Percentiles rank a stretch among this genome's conserved stretches.
phyloP scores from a whole-genome alignment of 1,140 invertebrate species.

The Drosophila athabasca region DNA sequence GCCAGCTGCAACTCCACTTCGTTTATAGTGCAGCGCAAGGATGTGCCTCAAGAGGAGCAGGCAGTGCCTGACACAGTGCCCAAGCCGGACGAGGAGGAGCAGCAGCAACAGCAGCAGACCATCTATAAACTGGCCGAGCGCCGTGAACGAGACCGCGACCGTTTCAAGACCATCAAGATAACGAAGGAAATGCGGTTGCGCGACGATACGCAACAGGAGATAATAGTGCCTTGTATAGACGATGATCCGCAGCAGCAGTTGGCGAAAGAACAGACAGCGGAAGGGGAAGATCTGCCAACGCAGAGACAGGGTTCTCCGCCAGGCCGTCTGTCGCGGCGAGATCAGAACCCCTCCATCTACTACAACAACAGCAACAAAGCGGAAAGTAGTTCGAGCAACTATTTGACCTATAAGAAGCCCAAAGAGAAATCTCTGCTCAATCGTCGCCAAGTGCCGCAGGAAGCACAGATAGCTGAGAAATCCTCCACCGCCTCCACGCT shows the following conservation, averaged over 20 bases:
- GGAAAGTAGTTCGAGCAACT: constrained; percentile 43
- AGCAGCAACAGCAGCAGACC: constrained; percentile 16
- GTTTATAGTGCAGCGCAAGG: constrained; percentile 67
- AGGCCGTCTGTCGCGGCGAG: constrained; percentile 58
- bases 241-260: constrained; percentile 50
- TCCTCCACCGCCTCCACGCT: constrained; percentile 2
- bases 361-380: constrained; percentile 39
- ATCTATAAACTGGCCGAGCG: constrained; percentile 68
- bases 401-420: constrained; percentile 77
- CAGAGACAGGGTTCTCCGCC: constrained; percentile 35
- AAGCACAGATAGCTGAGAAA: constrained; percentile 7
- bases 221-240: constrained; percentile 72
- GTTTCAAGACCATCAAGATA: constrained; percentile 83
- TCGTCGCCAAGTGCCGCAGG: constrained; percentile 44
- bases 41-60: constrained; percentile 25
- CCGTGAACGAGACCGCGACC: constrained; percentile 75
- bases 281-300: not conserved
- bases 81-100: constrained; percentile 19
- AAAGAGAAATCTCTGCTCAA: constrained; percentile 58
- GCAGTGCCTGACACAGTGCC: constrained; percentile 24
- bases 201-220: constrained; percentile 26
- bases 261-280: constrained; percentile 27
- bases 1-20: constrained; percentile 65
- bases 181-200: constrained; percentile 58
- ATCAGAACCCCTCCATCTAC: constrained; percentile 27